These are phyloP conservation scores for Mus spretus DNA, from an alignment of 2,797 vertebrate species.

Conservation along the genomic window DNA sequence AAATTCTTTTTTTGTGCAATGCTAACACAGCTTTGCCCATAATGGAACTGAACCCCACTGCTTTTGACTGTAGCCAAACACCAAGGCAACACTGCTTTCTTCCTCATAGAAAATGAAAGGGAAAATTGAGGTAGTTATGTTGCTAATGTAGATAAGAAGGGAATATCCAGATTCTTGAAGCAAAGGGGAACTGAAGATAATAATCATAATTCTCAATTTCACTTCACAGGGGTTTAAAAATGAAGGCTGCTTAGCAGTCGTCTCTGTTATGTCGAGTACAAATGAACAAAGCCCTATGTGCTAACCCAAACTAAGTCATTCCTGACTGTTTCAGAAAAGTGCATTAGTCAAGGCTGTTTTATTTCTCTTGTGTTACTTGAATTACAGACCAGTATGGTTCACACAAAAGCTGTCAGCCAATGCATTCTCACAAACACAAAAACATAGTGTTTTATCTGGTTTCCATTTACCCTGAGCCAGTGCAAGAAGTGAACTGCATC, in stretches of 20 bases:
- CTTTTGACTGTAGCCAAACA: constrained; percentile 10
- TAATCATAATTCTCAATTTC: constrained; percentile 28
- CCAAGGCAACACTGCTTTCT: background rate
- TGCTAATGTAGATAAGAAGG: constrained; percentile 37
- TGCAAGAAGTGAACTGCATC: background rate
- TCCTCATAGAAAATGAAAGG: constrained; percentile 41
- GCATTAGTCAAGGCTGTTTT: constrained; percentile 22
- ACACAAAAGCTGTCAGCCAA: background rate
- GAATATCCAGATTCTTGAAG: constrained; percentile 56
- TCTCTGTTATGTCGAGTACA: constrained; percentile 17
- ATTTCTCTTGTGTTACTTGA: background rate
- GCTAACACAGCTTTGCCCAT: background rate
- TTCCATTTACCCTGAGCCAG: background rate
- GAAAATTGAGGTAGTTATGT: constrained; percentile 19
- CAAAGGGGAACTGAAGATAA: constrained; percentile 39
- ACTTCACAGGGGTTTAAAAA: constrained; percentile 12
- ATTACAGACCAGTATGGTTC: background rate
- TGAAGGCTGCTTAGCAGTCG: constrained; percentile 28
- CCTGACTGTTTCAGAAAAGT: constrained; percentile 10
- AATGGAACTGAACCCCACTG: constrained; percentile 39
- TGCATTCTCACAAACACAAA: constrained; percentile 19
- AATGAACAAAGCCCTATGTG: background rate
- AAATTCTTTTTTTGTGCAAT: background rate
- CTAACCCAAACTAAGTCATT: background rate
- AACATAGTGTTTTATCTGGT: background rate